These are phyloP conservation scores for Chionodraco myersi DNA, from an alignment of 2,113 vertebrate genomes.

Conservation along the genomic window DNA sequence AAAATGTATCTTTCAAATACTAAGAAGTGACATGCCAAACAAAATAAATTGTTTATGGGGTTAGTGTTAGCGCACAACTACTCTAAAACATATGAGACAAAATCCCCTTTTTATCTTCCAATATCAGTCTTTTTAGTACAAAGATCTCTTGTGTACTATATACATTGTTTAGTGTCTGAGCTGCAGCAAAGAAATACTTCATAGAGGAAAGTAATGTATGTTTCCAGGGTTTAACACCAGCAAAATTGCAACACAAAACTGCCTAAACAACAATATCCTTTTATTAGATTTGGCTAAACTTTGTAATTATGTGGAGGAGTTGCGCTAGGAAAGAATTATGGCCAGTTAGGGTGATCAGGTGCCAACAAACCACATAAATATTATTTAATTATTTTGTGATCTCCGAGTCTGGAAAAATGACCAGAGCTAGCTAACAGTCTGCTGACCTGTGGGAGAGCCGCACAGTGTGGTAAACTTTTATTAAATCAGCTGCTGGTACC, in stretches of 20 bases:
- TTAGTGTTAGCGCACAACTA: not conserved
- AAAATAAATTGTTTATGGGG: not conserved
- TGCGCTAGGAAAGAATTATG: too few species aligned
- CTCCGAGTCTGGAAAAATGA: too few species aligned
- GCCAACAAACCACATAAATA: too few species aligned
- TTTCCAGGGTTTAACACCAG: too few species aligned
- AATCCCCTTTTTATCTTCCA: not conserved
- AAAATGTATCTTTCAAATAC: not conserved
- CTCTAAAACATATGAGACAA: not conserved
- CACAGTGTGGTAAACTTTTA: too few species aligned
- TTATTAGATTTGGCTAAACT: too few species aligned
- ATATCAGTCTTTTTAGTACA: not conserved
- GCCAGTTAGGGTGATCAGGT: not conserved
- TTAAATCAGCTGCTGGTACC: too few species aligned
- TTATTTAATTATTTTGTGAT: too few species aligned
- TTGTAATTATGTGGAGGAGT: too few species aligned
- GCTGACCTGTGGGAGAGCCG: too few species aligned
- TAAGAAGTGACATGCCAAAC: too few species aligned
- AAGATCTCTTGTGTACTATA: not conserved
- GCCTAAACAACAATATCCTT: not conserved
- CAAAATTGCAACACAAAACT: not conserved
- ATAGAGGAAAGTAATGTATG: not conserved
- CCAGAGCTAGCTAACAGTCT: too few species aligned
- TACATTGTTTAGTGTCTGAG: not conserved
- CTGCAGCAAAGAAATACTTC: not conserved